Base-by-base conservation (phyloP, 2,888 invertebrate genomes). In the Drosophila kuntzei region DNA sequence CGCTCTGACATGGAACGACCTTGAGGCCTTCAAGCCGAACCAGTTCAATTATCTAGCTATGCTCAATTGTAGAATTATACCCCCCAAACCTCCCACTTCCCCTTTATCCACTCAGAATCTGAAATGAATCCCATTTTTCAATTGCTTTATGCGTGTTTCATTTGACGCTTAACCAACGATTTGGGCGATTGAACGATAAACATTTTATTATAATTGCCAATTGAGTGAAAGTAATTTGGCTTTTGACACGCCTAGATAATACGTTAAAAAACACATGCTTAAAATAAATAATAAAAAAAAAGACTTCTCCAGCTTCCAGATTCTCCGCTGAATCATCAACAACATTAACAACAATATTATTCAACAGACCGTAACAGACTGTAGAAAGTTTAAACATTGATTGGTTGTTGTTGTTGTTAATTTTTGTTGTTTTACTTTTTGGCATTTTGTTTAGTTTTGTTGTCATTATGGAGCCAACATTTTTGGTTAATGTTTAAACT, bases 1-100 rank as follows among this genome's bases (percentile, higher is more conserved):
- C 46, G 64, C 86, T 71, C 61, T 82, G 85, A 66, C 74, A 74
- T 54, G 88, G 80, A 82, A 83, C 88, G 83, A 87, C 83, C 83
- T 83, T 83, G 83, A 72, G 77, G 14, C 44, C 60, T 22, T 22
- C 11, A 20, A 43, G 46, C 16, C 60, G 47, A 50, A 72, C 77
- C 77, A 66, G 69, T 72, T 80, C 77, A 82, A 73, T 82, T 78
- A 80, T 64, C 65, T 59, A 29, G 36, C 50, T 25, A 34, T 16
- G 61, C 64, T 44, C 60, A 62, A 27, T 46, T 60, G 41, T 60
- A 27, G 47, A 55, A 51, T 53, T 41, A 4, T 22, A 25, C 22
- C 43, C 43, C n/a, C 16, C 8, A 2, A 16, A 6, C 25, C 46
- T 3, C 22, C 11, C 27, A 1, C 0, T 36, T 25, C 20, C 14